Evolutionary conservation across 1,140 invertebrate species (phyloP), one percentile per base, ranked within the genome.

Genomic region (Saccostrea glomerata): DNA sequence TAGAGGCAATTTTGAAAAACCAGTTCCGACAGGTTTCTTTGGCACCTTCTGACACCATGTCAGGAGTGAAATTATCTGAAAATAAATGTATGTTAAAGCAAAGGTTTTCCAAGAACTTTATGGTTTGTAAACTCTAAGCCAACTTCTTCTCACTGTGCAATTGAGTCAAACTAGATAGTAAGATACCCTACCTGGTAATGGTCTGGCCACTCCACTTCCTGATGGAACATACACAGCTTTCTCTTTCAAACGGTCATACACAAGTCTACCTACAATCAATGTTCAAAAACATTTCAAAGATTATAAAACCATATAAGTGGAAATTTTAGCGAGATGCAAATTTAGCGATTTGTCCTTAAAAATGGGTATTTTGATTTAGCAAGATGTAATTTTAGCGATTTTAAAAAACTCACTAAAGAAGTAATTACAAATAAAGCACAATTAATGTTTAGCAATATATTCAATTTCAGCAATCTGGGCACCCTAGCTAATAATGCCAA

Each of bases 1-100:
- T 99, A 0, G 98, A 99, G 1, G 98, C 98, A 94, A 99, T 98
- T 96, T 99, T 99, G 95, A 98, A 99, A 95, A 99, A 98, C 99
- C 99, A 99, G 96, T 99, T 99, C 88, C 98, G 96, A 94, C 98
- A 99, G 12, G 98, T 99, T 95, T 99, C 98, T 94, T 98, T 98
- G 0, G 98, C 98, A 88, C 96, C 96, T 94, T 98, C 98, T 13
- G 97, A 97, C 15, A 98, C 97, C 95, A 97, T 97, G 89, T 97
- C 96, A 84, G 95, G 94, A 47, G 94, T 95, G 86, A 96, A 96
- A 84, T 95, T 94, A 55, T 95, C 94, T 95, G 91, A 4, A 91
- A 92, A 60, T 11, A 30, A 47, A 54, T 54, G n/a, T 2, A 15
- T 56, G 23, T 6, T 47, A 5, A 54, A 82, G 0, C 1, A 2